Base-by-base conservation (phyloP, 2,113 vertebrate species). In the Tautogolabrus adspersus region DNA sequence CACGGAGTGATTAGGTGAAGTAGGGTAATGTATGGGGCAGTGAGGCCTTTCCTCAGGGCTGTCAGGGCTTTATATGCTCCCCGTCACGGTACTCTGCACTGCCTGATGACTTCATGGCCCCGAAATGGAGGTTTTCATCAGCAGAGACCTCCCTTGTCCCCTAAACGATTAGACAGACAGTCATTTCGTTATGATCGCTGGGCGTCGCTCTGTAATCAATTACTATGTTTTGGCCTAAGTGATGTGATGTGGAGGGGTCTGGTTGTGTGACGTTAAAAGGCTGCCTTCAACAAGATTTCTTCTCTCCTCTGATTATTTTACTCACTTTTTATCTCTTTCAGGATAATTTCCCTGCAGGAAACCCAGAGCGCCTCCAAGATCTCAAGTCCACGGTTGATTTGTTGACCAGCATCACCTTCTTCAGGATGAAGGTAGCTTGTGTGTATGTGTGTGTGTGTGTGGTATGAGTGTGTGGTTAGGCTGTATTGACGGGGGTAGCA, bases 341-440 rank as follows among this genome's bases (percentile, higher is more conserved):
- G 98, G 97, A 99, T 88, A 98, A 99, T 84, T 99, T 99, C 83
- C 97, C 98, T 57, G 98, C 98, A 66, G 94, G 96, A 84, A 99
- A 96, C 86, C 92, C 94, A 6, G 98, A 99, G 85, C 95, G 98
- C 72, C 95, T 99, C 6, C 97, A 96, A 54, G 98, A 99, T 78
- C 93, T 99, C 40, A 99, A 98, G 89, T 99, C 98, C 22, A 99
- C 98, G 1, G 97, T 99, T 46, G 98, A 99, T 77, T 92, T 99
- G 51, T 93, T 99, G 72, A 99, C 98, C 66, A 99, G 98, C 91
- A 99, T 99, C 88, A 96, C 98, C 0, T 99, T 99, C 93, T 99
- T 99, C 87, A 95, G 98, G 72, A 97, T 99, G 97, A 99, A 99
- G 97, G 98, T 98, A 95, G 26, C 13, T 10, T 75, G 22, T 65